A percentile compares a stretch with the other conserved stretches of the same genome.
phyloP scores from a whole-genome alignment of 2,113 vertebrate genomes.

The Struthio camelus region DNA sequence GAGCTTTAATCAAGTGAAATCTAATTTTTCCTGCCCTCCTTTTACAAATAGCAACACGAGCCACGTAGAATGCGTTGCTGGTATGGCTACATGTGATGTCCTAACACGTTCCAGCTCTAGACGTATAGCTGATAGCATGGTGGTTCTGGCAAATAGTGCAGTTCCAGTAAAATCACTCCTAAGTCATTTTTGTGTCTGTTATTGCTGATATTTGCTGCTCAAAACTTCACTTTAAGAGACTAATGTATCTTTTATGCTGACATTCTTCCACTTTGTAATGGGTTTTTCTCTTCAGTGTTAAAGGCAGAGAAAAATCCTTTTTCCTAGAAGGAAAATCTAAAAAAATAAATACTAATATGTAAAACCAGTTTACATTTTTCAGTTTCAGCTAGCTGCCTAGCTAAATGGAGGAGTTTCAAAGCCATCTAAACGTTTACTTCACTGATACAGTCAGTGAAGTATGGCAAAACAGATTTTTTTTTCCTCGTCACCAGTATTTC shows the following conservation, averaged over 20 bases:
- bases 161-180: background rate
- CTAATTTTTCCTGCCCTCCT: background rate
- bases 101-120: background rate
- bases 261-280: background rate
- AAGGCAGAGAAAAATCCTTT: background rate
- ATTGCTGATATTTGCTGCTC: background rate
- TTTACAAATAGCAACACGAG: background rate
- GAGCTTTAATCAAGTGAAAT: background rate
- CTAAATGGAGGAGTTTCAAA: background rate
- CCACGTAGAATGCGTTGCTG: background rate
- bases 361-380: background rate
- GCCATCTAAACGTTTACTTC: background rate
- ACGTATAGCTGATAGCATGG: background rate
- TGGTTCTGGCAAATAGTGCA: background rate
- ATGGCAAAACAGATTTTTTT: background rate
- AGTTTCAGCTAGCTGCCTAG: background rate
- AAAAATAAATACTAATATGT: accelerated
- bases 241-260: background rate
- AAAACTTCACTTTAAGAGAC: background rate
- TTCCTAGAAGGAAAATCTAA: background rate
- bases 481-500: background rate
- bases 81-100: accelerated
- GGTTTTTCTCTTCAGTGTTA: background rate
- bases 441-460: background rate
- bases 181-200: background rate